Conservation (phyloP, 2,888 invertebrate genomes). For the Amiota mariae region DNA sequence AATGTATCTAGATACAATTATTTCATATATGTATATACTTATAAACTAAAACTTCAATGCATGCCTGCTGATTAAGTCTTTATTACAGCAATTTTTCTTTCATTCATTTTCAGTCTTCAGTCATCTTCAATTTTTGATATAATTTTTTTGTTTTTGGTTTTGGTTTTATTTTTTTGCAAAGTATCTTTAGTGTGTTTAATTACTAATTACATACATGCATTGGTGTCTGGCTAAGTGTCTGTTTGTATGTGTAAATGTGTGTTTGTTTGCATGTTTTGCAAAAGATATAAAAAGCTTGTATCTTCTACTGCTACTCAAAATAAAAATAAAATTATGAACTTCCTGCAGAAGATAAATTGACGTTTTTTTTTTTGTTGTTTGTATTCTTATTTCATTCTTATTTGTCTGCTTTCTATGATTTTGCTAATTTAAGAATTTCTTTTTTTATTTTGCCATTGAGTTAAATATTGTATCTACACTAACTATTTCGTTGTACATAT, state of each 20-base stretch:
- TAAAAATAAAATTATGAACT: slow-evolving; percentile 25
- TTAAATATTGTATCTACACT: not conserved
- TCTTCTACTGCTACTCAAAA: not conserved
- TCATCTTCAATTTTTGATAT: not conserved
- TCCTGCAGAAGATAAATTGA: slow-evolving; percentile 21
- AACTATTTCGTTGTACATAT: not conserved
- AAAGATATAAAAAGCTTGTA: slow-evolving; percentile 4
- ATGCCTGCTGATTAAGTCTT: slow-evolving; percentile 12
- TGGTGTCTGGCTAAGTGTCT: not conserved
- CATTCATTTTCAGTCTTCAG: not conserved
- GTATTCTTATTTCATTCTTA: not conserved
- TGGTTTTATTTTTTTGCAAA: not conserved
- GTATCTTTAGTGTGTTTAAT: not conserved
- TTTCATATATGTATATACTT: no score
- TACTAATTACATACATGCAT: slow-evolving; percentile 17
- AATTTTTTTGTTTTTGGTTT: not conserved
- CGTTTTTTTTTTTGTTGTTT: not conserved
- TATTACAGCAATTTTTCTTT: slow-evolving; percentile 4
- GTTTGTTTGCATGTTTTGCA: slow-evolving; percentile 1
- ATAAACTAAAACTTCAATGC: not conserved
- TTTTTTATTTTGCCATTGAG: slow-evolving; percentile 2
- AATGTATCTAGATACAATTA: slow-evolving; percentile 12
- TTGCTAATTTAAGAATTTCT: slow-evolving; percentile 21
- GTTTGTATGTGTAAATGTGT: not conserved
- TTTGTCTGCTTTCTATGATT: not conserved